Percentiles rank a stretch among this genome's conserved stretches.
phyloP scores from a whole-genome alignment of 2,888 invertebrate species.

The Netelia inedita region DNA sequence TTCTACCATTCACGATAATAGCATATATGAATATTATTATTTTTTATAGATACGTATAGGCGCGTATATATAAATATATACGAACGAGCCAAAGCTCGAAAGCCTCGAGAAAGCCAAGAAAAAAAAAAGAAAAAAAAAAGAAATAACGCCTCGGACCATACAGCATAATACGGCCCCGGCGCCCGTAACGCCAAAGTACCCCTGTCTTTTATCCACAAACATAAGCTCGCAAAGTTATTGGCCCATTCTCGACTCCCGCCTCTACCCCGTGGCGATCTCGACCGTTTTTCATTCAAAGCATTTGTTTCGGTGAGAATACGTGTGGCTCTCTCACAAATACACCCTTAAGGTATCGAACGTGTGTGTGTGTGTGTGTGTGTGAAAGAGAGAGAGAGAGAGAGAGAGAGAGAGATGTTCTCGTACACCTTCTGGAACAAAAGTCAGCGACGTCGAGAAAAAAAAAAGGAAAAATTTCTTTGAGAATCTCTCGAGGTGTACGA shows the following conservation, averaged over 20 bases:
- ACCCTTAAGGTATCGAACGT: background rate
- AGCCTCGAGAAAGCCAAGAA: constrained; percentile 46
- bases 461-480: background rate
- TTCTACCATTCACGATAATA: background rate
- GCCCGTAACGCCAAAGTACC: constrained; percentile 77
- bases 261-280: constrained; percentile 73
- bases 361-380: background rate
- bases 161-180: constrained; percentile 48
- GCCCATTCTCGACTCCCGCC: constrained; percentile 81
- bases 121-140: background rate
- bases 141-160: constrained; percentile 49
- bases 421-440: constrained; percentile 14
- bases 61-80: background rate
- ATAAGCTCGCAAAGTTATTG: constrained; percentile 82
- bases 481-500: constrained; percentile 21
- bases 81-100: constrained; percentile 5
- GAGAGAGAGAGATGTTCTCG: too few relatives aligned
- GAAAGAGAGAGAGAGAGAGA: background rate
- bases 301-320: constrained; percentile 57
- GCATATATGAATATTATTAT: too few relatives aligned
- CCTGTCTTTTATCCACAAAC: constrained; percentile 78
- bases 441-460: constrained; percentile 3
- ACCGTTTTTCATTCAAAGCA: constrained; percentile 77
- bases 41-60: background rate
- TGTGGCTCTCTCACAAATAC: constrained; percentile 35